Conservation (phyloP, 2,797 vertebrate species). For the Hydrolagus colliei region DNA sequence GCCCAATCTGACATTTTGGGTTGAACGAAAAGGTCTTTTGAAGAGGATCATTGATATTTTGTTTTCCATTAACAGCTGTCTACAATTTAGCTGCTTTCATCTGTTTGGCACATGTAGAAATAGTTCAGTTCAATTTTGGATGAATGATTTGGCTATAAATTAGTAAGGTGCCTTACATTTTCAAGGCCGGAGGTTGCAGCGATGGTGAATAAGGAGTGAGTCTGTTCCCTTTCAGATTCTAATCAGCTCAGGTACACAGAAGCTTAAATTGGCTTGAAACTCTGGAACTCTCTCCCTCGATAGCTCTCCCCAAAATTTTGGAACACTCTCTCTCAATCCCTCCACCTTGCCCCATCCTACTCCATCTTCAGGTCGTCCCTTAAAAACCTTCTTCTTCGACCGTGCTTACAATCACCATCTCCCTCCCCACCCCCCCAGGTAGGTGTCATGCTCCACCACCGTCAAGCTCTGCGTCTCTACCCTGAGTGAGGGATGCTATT, state of each 20-base stretch:
- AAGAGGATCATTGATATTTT: conserved; percentile 5
- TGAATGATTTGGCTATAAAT: not conserved
- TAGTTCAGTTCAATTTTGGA: not conserved
- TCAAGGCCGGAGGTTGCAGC: not conserved
- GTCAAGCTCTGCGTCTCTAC: not conserved
- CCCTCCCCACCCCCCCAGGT: too few relatives aligned
- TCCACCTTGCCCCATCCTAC: not conserved
- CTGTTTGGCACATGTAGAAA: not conserved
- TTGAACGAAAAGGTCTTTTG: not conserved
- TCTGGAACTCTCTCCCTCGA: not conserved
- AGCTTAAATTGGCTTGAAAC: not conserved
- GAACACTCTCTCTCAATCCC: not conserved
- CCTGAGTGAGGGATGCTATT: not conserved
- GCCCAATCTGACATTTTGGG: conserved; percentile 6
- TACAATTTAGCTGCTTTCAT: not conserved
- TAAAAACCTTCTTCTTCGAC: not conserved
- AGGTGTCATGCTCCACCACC: too few relatives aligned
- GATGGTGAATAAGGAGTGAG: not conserved
- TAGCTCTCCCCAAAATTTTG: not conserved
- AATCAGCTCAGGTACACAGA: not conserved
- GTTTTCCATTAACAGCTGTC: not conserved
- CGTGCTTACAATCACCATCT: not conserved
- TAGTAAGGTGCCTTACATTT: not conserved
- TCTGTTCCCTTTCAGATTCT: not conserved
- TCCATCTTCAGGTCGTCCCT: not conserved